Evolutionary conservation across 2,888 invertebrate genomes (phyloP).

Genomic region (Geotrupes spiniger): DNA sequence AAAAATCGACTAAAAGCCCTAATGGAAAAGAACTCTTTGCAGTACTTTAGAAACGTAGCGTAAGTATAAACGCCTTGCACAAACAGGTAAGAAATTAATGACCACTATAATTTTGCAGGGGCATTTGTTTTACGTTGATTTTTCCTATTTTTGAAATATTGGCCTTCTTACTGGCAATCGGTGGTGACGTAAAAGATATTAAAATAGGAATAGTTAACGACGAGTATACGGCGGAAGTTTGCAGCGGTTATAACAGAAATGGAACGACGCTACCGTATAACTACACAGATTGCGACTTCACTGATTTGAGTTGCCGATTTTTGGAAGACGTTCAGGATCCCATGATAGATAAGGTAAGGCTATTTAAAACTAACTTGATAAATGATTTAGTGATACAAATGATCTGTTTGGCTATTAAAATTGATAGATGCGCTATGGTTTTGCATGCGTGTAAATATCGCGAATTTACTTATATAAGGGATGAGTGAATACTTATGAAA

Average conservation of each 20-base stretch:
- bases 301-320: conserved; percentile 62
- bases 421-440: too few species aligned
- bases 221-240: conserved; percentile 54
- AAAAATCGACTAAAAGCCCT: conserved; percentile 32
- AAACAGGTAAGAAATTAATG: neutral
- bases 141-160: conserved; percentile 79
- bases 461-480: too few species aligned
- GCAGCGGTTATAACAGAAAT: conserved; percentile 33
- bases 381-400: too few species aligned
- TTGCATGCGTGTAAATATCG: too few species aligned
- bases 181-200: conserved; percentile 70
- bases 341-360: conserved; percentile 56
- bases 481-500: too few species aligned
- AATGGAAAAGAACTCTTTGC: conserved; percentile 39
- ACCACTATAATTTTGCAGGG: conserved; percentile 55
- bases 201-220: conserved; percentile 76
- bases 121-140: conserved; percentile 74
- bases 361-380: too few species aligned
- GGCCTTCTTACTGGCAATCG: conserved; percentile 78
- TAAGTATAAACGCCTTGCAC: conserved; percentile 12
- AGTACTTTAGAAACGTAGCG: conserved; percentile 34
- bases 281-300: conserved; percentile 52
- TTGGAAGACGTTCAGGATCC: conserved; percentile 58
- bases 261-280: conserved; percentile 46
- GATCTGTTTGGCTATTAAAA: too few species aligned